Percentiles rank a stretch among this genome's conserved stretches.
Conservation (phyloP, 30 jellyfish, hydroid and myxozoan genomes). For the Euphysa ruthae region DNA sequence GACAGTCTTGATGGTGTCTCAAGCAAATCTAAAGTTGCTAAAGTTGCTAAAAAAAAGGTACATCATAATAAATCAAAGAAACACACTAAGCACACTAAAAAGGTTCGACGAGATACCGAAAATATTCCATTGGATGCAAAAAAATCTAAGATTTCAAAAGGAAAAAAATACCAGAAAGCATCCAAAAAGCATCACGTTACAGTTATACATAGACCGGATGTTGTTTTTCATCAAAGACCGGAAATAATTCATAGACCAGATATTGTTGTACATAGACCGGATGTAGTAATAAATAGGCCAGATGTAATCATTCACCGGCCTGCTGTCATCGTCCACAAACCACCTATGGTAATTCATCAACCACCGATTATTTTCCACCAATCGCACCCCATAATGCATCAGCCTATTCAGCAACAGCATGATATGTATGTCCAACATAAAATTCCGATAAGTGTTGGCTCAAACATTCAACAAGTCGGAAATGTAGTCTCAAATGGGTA, state of each 20-base stretch:
- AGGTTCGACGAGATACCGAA: slow-evolving; percentile 30
- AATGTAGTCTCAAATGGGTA: neutral
- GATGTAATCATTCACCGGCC: slow-evolving; percentile 84
- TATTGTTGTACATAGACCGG: slow-evolving; percentile 86
- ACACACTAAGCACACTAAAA: slow-evolving; percentile 61
- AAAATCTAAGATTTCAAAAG: neutral
- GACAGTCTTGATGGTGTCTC: neutral
- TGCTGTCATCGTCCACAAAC: slow-evolving; percentile 87
- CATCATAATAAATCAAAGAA: slow-evolving; percentile 34
- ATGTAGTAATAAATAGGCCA: slow-evolving; percentile 80
- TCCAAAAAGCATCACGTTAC: slow-evolving; percentile 75
- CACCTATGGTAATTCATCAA: slow-evolving; percentile 68
- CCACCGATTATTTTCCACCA: slow-evolving; percentile 92
- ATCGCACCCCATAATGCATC: slow-evolving; percentile 73
- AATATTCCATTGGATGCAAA: neutral
- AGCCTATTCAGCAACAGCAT: slow-evolving; percentile 61
- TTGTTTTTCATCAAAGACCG: slow-evolving; percentile 73
- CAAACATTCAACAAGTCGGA: slow-evolving; percentile 51
- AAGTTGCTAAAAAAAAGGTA: no score
- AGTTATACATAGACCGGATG: slow-evolving; percentile 71
- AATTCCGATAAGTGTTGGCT: slow-evolving; percentile 70
- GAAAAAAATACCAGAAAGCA: neutral
- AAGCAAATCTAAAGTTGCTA: neutral
- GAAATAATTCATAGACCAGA: slow-evolving; percentile 88
- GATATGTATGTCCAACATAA: slow-evolving; percentile 55